phyloP scores from a whole-genome alignment of 1,140 invertebrate species.

The Popillia japonica region DNA sequence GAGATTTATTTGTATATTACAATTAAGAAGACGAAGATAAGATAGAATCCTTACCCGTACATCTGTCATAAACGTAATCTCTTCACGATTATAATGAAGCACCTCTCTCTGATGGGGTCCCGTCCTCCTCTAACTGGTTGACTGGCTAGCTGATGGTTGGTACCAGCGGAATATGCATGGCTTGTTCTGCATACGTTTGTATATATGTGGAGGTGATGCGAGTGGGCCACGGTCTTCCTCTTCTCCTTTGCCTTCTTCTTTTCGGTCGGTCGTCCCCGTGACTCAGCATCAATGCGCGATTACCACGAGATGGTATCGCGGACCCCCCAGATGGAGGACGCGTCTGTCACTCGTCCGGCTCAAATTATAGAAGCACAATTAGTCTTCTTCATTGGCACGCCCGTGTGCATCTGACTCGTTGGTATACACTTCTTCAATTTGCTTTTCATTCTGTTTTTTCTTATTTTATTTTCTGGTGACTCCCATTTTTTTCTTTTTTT shows the following conservation, averaged over 20 bases:
- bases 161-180: neutral
- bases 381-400: slow-evolving; percentile 57
- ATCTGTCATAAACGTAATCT: slow-evolving; percentile 41
- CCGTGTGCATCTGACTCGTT: slow-evolving; percentile 54
- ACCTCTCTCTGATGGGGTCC: slow-evolving; percentile 1
- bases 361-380: slow-evolving; percentile 47
- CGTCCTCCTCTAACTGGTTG: neutral
- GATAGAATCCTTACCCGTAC: slow-evolving; percentile 39
- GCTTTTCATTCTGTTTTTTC: neutral
- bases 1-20: slow-evolving; percentile 42
- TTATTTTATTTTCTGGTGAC: neutral
- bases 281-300: slow-evolving; percentile 46
- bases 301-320: slow-evolving; percentile 43
- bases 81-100: slow-evolving; percentile 40
- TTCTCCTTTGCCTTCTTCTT: neutral
- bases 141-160: slow-evolving; percentile 3
- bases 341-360: slow-evolving; percentile 37
- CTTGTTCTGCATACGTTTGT: neutral
- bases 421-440: slow-evolving; percentile 23
- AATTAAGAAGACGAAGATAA: slow-evolving; percentile 40
- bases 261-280: slow-evolving; percentile 40
- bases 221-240: slow-evolving; percentile 10
- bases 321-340: slow-evolving; percentile 45
- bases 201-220: slow-evolving; percentile 12
- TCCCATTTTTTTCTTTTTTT: neutral